These are phyloP conservation scores for Ectemnius lituratus DNA, from an alignment of 2,888 invertebrate genomes.

Conservation along the genomic window DNA sequence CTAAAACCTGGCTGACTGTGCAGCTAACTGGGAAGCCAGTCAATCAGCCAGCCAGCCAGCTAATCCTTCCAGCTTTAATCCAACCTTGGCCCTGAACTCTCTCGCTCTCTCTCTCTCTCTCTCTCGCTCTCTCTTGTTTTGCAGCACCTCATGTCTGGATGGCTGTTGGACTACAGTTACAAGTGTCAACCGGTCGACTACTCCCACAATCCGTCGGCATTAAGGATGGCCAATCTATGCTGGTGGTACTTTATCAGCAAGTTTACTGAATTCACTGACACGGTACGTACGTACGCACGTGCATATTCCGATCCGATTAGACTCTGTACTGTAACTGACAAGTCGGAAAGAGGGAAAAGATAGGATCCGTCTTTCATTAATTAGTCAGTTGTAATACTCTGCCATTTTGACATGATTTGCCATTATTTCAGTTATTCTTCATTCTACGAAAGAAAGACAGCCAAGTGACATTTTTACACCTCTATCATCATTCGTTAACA, in stretches of 20 bases:
- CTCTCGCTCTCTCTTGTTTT: constrained; percentile 67
- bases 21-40: no score
- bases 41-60: no score
- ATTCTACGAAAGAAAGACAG: constrained; percentile 90
- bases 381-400: neutral
- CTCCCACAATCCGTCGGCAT: constrained; percentile 84
- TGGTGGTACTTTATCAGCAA: constrained; percentile 96
- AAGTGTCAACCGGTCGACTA: constrained; percentile 97
- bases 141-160: constrained; percentile 94
- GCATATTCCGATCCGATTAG: neutral
- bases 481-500: constrained; percentile 91
- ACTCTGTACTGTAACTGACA: no score
- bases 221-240: constrained; percentile 90
- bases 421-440: constrained; percentile 82
- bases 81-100: constrained; percentile 28
- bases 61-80: neutral
- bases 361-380: no score
- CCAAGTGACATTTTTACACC: constrained; percentile 90
- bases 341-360: no score
- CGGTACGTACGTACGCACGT: constrained; percentile 78
- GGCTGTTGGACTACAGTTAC: constrained; percentile 94
- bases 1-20: no score
- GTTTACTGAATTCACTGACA: constrained; percentile 92
- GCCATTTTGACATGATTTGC: neutral
- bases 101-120: no score